Evolutionary conservation across 1,140 invertebrate species (phyloP), one percentile per base, ranked within the genome.

Genomic region (Anthonomus grandis): DNA sequence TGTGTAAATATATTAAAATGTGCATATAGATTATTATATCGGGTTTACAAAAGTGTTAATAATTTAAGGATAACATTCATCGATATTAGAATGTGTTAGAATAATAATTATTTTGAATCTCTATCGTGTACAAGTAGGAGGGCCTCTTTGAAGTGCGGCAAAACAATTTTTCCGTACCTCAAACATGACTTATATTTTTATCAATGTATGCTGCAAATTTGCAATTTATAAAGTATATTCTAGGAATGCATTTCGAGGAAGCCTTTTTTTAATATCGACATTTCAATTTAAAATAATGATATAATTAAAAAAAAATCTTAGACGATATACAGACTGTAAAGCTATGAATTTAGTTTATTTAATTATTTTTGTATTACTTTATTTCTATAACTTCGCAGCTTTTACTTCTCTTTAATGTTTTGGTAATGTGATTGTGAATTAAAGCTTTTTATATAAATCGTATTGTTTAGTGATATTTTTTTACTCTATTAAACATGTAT

Each of bases 1-100:
- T 72, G n/a, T 73, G 71, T 73, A 73, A 68, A 73, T 72, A 73
- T 70, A 68, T 65, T n/a, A 55, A 70, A 69, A 69, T 73, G 69
- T 73, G 71, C 69, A 73, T 71, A 73, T 73, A 71, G 66, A 67
- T 67, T 64, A 69, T 64, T 62, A 68, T 68, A 70, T 62, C 62
- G 63, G 64, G 67, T 66, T 67, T 68, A 69, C 64, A 66, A 70
- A 69, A 70, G 65, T 67, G 65, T 70, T 70, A 64, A 68, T 68
- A 67, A 56, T 58, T 63, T 66, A 69, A 64, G 60, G 54, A 52
- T 59, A n/a, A 69, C 60, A 70, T 65, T 60, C 59, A 68, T 64
- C 63, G 53, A 57, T 67, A 64, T 65, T 64, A 64, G 62, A 65
- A 68, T 66, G 58, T 64, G 59, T 69, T 68, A 65, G 63, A 54